These are phyloP conservation scores for Spinus pinus DNA, from an alignment of 2,797 vertebrate genomes.

Conservation along the genomic window DNA sequence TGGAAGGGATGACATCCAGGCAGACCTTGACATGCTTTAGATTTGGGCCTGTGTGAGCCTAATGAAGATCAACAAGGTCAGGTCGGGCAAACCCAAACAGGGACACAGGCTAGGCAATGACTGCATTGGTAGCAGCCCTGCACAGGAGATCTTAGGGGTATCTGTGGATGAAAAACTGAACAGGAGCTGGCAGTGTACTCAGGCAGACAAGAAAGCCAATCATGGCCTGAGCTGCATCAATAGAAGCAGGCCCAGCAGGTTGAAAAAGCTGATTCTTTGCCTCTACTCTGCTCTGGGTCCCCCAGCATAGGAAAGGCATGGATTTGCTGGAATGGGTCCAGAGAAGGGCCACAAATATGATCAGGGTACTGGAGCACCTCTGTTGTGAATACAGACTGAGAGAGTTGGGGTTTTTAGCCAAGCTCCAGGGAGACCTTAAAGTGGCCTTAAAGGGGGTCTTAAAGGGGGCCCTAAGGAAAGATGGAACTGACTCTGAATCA, in stretches of 20 bases:
- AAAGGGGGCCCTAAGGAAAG: background rate
- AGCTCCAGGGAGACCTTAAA: background rate
- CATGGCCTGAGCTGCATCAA: background rate
- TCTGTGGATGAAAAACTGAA: background rate
- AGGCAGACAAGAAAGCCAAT: background rate
- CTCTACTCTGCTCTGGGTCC: background rate
- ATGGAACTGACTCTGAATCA: background rate
- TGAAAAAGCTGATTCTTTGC: background rate
- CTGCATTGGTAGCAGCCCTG: background rate
- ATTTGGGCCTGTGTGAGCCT: background rate
- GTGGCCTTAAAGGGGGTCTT: background rate
- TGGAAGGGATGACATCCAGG: background rate
- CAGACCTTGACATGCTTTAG: background rate
- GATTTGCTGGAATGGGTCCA: background rate
- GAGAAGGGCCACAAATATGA: background rate
- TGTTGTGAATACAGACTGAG: background rate
- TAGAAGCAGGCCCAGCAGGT: background rate
- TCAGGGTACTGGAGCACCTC: background rate
- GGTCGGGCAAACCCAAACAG: fast-evolving
- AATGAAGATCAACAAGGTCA: background rate
- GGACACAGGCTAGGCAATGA: background rate
- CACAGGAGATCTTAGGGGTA: background rate
- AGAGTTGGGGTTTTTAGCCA: background rate
- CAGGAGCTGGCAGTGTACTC: background rate
- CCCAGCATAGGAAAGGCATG: background rate